Conservation (phyloP, 1,140 invertebrate genomes). For the Daktulosphaira vitifoliae region DNA sequence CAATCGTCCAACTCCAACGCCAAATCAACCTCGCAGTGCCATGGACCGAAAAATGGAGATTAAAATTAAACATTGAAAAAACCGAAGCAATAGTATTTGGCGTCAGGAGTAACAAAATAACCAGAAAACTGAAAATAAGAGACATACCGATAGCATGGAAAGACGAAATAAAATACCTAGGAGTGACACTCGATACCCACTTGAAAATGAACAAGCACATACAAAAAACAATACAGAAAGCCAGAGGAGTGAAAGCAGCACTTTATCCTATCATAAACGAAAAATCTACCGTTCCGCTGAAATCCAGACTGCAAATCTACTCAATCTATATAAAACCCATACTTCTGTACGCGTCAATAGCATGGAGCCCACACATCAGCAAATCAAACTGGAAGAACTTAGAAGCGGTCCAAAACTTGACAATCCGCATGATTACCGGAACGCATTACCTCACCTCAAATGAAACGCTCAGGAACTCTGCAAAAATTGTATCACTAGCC, state of each 20-base stretch:
- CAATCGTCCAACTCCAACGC: not conserved
- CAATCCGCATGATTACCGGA: not conserved
- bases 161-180: not conserved
- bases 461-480: not conserved
- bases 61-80: not conserved
- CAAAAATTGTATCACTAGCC: not conserved
- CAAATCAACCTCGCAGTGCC: not conserved
- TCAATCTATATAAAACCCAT: not conserved
- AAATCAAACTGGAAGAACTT: not conserved
- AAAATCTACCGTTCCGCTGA: not conserved
- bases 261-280: not conserved
- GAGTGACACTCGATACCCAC: not conserved
- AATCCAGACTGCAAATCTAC: not conserved
- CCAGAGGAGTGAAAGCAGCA: not conserved
- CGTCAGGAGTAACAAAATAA: not conserved
- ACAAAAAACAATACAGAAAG: not conserved
- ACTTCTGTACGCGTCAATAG: not conserved
- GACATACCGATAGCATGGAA: not conserved
- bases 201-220: not conserved
- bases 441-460: not conserved
- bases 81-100: not conserved
- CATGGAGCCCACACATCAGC: not conserved
- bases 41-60: slow-evolving; percentile 6
- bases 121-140: not conserved
- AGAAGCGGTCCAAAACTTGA: not conserved